These are phyloP conservation scores for Drosophila phalerata DNA, from an alignment of 2,888 invertebrate species.

Conservation along the genomic window DNA sequence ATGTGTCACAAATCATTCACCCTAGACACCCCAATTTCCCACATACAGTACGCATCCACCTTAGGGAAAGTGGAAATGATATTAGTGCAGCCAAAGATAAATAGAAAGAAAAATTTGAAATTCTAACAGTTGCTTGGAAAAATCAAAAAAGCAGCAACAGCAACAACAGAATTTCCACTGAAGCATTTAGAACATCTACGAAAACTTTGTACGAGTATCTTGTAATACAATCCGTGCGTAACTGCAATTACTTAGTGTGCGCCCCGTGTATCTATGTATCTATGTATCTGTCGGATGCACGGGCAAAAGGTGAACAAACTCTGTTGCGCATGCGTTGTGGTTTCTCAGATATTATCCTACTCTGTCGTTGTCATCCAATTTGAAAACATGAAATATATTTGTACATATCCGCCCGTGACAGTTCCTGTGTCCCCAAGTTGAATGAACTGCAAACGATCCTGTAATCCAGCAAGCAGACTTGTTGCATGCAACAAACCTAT, in stretches of 20 bases:
- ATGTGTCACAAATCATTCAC: constrained; percentile 82
- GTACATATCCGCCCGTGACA: constrained; percentile 55
- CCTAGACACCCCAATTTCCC: constrained; percentile 30
- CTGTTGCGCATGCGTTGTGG: constrained; percentile 63
- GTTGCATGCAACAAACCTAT: constrained; percentile 48
- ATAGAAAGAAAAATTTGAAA: constrained; percentile 62
- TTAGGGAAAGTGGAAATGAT: constrained; percentile 68
- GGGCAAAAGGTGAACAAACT: constrained; percentile 75
- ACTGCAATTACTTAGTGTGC: constrained; percentile 69
- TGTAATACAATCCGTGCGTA: constrained; percentile 81
- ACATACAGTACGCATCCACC: constrained; percentile 13
- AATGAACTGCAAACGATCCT: constrained; percentile 70
- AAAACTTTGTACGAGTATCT: constrained; percentile 26
- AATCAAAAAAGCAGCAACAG: constrained; percentile 48
- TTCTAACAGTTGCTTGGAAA: constrained; percentile 79
- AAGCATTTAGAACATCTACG: constrained; percentile 41
- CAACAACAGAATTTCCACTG: constrained; percentile 38
- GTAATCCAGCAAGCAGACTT: constrained; percentile 48
- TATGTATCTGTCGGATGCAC: constrained; percentile 32
- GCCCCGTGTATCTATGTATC: constrained; percentile 41
- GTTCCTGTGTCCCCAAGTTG: constrained; percentile 44
- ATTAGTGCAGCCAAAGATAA: constrained; percentile 70
- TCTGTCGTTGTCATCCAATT: constrained; percentile 66
- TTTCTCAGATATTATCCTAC: constrained; percentile 44
- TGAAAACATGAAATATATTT: constrained; percentile 75